Base-by-base conservation (phyloP, 2,113 vertebrate species). In the Siniperca chuatsi region DNA sequence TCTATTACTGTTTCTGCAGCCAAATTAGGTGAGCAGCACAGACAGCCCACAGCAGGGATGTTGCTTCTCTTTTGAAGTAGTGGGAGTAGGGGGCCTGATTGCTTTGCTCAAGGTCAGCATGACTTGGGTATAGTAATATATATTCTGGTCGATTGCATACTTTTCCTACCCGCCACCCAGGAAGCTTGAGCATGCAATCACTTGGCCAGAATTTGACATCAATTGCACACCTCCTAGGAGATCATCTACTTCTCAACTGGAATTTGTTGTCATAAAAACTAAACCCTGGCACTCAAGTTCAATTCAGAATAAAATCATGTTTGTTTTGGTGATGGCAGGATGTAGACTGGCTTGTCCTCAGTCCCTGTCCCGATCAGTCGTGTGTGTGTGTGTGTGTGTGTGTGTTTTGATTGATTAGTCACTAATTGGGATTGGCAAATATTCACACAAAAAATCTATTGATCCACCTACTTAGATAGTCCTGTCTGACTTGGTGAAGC, bases 31-130 rank as follows among this genome's bases (percentile, higher is more conserved):
- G 91, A 93, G 92, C 86, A 90, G 90, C 87, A 66, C 81, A 86
- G 74, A 48, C 78, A 42, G 73, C 87, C 82, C 89, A 85, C 76
- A 75, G 91, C 76, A 75, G 91, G 87, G 92, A 90, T 73, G 89
- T 77, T 87, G 83, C 86, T 69, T 90, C 66, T 85, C 85, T 87
- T 85, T 85, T 87, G 71, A 89, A 85, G 89, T 65, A 73, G 82
- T 66, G 79, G 71, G 85, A 87, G 78, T 81, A 80, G 80, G 86
- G 77, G 75, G 74, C 54, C 86, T 93, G 93, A 95, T 95, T 96
- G 94, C 92, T 94, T 90, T 88, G 90, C 94, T 94, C 90, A 94
- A 95, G 93, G 93, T 95, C 93, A 95, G 88, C 88, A 87, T 90
- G 85, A 87, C 90, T 89, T 71, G 83, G 78, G 83, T 84, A 60